These are phyloP conservation scores for Agrotis exclamationis DNA, from an alignment of 2,888 invertebrate genomes.

Conservation along the genomic window DNA sequence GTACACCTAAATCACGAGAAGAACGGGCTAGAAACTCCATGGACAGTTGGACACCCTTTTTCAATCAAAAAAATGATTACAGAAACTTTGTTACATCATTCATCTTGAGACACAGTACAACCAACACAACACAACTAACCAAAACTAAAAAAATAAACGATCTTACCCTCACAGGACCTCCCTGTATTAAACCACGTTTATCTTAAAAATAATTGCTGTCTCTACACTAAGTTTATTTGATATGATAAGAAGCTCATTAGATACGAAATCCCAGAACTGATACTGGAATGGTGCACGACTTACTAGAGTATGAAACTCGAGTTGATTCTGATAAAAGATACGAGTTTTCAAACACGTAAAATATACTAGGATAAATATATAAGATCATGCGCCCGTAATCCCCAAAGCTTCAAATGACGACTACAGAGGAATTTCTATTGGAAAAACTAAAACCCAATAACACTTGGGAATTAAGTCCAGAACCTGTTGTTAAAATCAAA, in stretches of 20 bases:
- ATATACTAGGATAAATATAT: background rate
- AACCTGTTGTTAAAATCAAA: too few relatives aligned
- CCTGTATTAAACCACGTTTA: constrained; percentile 7
- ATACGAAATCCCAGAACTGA: constrained; percentile 33
- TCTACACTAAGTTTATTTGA: constrained; percentile 16
- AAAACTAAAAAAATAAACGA: background rate
- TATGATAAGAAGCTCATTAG: constrained; percentile 27
- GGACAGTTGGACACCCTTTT: too few relatives aligned
- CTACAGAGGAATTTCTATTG: background rate
- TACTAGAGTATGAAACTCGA: constrained; percentile 22
- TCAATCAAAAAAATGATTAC: too few relatives aligned
- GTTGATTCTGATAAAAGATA: constrained; percentile 24
- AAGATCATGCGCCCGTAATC: background rate
- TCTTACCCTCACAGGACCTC: background rate
- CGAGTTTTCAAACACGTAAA: background rate
- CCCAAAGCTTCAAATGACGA: background rate
- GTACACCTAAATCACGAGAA: too few relatives aligned
- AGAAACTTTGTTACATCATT: too few relatives aligned
- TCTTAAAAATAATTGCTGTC: constrained; percentile 44
- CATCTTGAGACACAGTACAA: background rate
- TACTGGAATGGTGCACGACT: constrained; percentile 39
- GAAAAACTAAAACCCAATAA: background rate
- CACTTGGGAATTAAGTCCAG: too few relatives aligned
- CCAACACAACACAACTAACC: too few relatives aligned
- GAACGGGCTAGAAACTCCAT: too few relatives aligned